Evolutionary conservation across 2,888 invertebrate species (phyloP).

Genomic region (Mermis nigrescens): DNA sequence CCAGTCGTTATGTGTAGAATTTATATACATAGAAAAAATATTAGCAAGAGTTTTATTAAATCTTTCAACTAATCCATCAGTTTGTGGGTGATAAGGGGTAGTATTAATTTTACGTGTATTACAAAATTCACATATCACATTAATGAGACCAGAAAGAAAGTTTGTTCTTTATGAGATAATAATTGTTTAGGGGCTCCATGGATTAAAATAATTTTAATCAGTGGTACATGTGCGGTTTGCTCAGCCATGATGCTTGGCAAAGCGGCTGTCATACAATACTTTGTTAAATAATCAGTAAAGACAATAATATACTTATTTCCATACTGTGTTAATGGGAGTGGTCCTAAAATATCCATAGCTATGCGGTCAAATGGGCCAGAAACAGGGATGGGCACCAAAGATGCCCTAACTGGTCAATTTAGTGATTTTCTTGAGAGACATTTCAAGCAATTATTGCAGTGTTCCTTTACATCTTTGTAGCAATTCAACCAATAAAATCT

Average conservation of each 20-base stretch:
- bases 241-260: neutral
- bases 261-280: neutral
- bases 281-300: no score
- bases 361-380: no score
- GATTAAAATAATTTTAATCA: neutral
- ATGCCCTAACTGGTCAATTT: neutral
- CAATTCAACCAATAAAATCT: neutral
- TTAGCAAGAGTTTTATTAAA: no score
- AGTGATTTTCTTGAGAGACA: neutral
- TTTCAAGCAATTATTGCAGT: neutral
- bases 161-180: neutral
- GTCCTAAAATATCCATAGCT: no score
- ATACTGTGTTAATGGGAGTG: no score
- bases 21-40: no score
- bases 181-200: constrained; percentile 1
- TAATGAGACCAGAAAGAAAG: neutral
- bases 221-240: neutral
- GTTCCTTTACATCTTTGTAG: neutral
- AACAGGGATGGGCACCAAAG: neutral
- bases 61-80: no score
- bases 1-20: neutral
- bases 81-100: no score
- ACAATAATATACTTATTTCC: no score
- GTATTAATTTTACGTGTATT: neutral
- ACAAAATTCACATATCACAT: neutral